phyloP scores from a whole-genome alignment of 2,797 vertebrate genomes.

The Silurus aristotelis region DNA sequence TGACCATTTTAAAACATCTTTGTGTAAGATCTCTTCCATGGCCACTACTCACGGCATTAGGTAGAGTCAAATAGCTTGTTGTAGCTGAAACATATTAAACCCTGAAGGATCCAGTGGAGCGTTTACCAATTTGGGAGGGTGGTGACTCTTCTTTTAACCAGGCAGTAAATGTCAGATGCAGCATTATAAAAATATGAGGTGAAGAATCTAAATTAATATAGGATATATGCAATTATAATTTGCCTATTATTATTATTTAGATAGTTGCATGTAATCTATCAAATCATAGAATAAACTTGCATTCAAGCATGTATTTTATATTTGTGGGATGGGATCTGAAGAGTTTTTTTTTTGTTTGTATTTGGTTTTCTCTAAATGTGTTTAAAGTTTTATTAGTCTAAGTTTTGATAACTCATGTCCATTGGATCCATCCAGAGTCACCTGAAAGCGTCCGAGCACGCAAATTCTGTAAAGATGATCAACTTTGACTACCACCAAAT shows the following conservation, averaged over 20 bases:
- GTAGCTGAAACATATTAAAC: too few relatives aligned
- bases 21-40: too few relatives aligned
- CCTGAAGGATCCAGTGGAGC: too few relatives aligned
- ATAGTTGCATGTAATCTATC: neutral
- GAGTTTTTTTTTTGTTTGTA: neutral
- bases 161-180: neutral
- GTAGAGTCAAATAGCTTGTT: too few relatives aligned
- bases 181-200: neutral
- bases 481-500: slow-evolving; percentile 99
- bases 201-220: too few relatives aligned
- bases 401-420: neutral
- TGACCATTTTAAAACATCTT: too few relatives aligned
- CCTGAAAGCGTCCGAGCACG: slow-evolving; percentile 93
- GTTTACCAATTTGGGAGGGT: too few relatives aligned
- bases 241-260: neutral
- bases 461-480: slow-evolving; percentile 86
- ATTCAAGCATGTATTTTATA: neutral
- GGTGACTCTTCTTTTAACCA: too few relatives aligned
- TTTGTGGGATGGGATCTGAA: neutral
- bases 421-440: slow-evolving; percentile 79
- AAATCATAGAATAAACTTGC: neutral
- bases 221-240: too few relatives aligned
- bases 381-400: neutral
- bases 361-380: neutral
- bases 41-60: too few relatives aligned